Evolutionary conservation across 2,888 invertebrate genomes (phyloP).

Genomic region (Rotaria macrura): DNA sequence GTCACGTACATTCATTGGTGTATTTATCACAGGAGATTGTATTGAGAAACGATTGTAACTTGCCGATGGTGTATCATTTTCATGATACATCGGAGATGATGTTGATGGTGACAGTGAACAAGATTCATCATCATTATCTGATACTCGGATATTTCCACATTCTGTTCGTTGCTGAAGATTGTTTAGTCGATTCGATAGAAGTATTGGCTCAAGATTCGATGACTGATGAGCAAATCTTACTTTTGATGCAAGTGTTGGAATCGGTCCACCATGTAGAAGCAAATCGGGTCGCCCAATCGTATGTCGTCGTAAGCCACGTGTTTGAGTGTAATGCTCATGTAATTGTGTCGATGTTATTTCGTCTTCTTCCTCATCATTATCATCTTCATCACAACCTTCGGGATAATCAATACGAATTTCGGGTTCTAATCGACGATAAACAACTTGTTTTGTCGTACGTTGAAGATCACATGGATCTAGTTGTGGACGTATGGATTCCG

Average conservation of each 20-base stretch:
- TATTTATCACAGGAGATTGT: neutral
- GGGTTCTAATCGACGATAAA: neutral
- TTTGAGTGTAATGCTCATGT: neutral
- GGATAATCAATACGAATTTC: neutral
- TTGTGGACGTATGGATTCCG: neutral
- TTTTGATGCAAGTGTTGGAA: neutral
- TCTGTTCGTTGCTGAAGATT: neutral
- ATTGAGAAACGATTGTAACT: neutral
- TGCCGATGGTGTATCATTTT: neutral
- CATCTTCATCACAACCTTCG: neutral
- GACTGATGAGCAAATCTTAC: neutral
- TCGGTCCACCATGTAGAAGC: neutral
- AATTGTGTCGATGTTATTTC: neutral
- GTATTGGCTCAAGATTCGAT: neutral
- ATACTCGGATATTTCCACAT: too few species aligned
- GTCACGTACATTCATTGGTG: neutral
- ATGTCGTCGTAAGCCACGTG: slow-evolving; percentile 11
- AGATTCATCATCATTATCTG: neutral
- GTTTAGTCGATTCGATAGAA: neutral
- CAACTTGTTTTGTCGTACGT: neutral
- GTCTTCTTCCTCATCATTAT: neutral
- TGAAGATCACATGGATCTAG: slow-evolving; percentile 9
- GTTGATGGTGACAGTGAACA: neutral
- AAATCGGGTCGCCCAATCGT: neutral
- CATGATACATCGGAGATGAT: neutral